Percentiles rank a stretch among this genome's conserved stretches.
Conservation (phyloP, 2,113 vertebrate genomes). For the Chelonoidis abingdonii region DNA sequence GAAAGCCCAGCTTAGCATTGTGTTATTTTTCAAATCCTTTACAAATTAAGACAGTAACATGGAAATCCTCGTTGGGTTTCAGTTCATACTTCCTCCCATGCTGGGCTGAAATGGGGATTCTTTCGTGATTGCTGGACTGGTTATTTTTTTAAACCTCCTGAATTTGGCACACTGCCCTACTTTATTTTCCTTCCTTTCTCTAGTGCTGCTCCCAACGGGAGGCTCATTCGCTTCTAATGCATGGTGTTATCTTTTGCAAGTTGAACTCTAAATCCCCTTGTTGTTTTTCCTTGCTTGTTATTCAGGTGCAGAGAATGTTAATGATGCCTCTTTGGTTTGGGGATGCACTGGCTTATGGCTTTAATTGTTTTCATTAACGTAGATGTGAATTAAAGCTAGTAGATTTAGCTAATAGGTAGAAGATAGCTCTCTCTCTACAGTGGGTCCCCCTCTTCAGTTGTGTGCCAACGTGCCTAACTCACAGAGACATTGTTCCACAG, state of each 20-base stretch:
- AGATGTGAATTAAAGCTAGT: constrained; percentile 54
- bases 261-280: constrained; percentile 75
- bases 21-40: constrained; percentile 77
- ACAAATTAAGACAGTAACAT: constrained; percentile 79
- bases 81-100: constrained; percentile 75
- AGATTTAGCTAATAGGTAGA: constrained; percentile 26
- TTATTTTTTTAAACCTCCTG: constrained; percentile 77
- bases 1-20: constrained; percentile 75
- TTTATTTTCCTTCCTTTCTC: constrained; percentile 78
- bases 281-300: constrained; percentile 76
- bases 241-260: constrained; percentile 76
- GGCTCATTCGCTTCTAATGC: constrained; percentile 76
- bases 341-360: constrained; percentile 56
- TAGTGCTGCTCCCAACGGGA: constrained; percentile 73
- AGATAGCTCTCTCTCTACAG: constrained; percentile 18
- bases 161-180: constrained; percentile 78
- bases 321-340: constrained; percentile 68
- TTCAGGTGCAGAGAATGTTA: constrained; percentile 75
- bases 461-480: not conserved
- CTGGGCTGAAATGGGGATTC: constrained; percentile 74
- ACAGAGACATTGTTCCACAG: not conserved
- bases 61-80: constrained; percentile 76
- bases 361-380: constrained; percentile 71
- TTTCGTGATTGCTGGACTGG: constrained; percentile 76
- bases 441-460: not conserved